Conservation (phyloP, 2,888 invertebrate species). For the Polyommatus iphigenia region DNA sequence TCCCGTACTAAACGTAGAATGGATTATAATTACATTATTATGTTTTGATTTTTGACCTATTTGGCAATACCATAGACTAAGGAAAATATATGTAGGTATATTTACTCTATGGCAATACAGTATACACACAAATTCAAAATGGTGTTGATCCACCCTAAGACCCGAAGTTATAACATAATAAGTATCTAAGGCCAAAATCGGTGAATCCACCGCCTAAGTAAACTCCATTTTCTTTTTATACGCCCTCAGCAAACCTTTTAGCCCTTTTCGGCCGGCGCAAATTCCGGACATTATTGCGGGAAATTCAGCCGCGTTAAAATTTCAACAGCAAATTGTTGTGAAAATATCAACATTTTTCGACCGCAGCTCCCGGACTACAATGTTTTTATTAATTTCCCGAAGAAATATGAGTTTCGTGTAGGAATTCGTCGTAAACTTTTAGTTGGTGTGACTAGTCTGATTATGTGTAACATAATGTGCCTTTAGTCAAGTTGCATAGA, state of each 20-base stretch:
- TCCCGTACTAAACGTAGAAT: no score
- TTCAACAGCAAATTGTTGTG: conserved; percentile 25
- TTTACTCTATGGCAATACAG: no score
- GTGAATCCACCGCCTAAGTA: conserved; percentile 20
- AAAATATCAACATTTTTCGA: conserved; percentile 10
- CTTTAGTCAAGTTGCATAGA: no score
- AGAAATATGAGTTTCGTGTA: background rate
- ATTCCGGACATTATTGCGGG: conserved; percentile 25
- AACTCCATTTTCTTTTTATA: conserved; percentile 23
- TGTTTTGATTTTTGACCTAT: no score
- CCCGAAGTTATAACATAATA: background rate
- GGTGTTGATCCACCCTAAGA: background rate
- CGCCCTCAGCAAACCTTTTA: conserved; percentile 21
- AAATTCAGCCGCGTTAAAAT: conserved; percentile 24
- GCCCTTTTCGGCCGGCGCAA: background rate
- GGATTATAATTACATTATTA: no score
- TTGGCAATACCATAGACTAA: no score
- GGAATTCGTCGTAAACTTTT: background rate
- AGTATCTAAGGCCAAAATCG: background rate
- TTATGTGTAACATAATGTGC: no score
- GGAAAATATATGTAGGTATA: no score
- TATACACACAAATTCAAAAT: no score
- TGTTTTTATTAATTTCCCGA: background rate
- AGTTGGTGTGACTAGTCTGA: background rate
- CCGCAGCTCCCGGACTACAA: background rate